A percentile compares a stretch with the other conserved stretches of the same genome.
These are phyloP conservation scores for Chauna torquata DNA, from an alignment of 2,113 vertebrate genomes.

Conservation along the genomic window DNA sequence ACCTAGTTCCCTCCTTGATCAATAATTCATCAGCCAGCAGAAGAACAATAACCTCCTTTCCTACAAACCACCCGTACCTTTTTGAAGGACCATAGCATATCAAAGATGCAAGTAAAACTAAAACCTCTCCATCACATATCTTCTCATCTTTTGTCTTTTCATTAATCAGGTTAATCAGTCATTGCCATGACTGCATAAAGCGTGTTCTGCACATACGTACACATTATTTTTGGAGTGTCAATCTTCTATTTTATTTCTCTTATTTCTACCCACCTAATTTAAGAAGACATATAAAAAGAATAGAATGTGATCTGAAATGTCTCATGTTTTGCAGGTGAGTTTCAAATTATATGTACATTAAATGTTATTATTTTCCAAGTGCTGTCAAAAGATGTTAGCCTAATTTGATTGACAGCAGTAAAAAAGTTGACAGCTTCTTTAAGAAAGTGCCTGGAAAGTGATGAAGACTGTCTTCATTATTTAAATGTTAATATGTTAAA, in stretches of 20 bases:
- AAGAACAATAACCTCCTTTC: not conserved
- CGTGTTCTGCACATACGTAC: rapidly evolving
- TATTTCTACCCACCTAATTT: not conserved
- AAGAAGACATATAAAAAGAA: not conserved
- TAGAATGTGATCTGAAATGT: not conserved
- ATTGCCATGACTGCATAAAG: not conserved
- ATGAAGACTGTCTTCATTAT: not conserved
- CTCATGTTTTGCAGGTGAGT: not conserved
- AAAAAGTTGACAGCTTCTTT: not conserved
- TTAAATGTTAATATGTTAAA: not conserved
- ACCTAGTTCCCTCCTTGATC: not conserved
- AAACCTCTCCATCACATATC: not conserved
- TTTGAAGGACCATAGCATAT: not conserved
- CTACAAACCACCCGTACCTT: not conserved
- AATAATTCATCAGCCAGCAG: not conserved
- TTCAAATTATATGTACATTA: not conserved
- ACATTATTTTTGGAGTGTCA: not conserved
- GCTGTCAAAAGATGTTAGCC: not conserved
- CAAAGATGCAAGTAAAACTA: not conserved
- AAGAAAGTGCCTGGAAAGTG: not conserved
- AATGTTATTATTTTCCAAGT: not conserved
- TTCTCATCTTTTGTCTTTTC: not conserved
- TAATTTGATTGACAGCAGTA: not conserved
- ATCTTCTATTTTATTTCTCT: not conserved
- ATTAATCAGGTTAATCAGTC: not conserved